A percentile compares a stretch with the other conserved stretches of the same genome.
These are phyloP conservation scores for Spodoptera picta DNA, from an alignment of 2,888 invertebrate genomes.

Conservation along the genomic window DNA sequence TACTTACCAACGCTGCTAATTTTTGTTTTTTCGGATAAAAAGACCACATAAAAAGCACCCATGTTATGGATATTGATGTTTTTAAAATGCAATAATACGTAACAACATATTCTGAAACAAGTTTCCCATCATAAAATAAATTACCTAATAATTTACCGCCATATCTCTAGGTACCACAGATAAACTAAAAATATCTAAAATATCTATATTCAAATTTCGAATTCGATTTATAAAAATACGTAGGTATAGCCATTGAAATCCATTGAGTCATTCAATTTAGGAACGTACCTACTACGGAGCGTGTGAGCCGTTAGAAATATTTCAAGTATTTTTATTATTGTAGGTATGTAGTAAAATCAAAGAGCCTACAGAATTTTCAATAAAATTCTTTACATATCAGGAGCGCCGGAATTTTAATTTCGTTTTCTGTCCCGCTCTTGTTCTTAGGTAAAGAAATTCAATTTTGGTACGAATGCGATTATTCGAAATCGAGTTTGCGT, in stretches of 20 bases:
- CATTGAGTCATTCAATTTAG: conserved; percentile 21
- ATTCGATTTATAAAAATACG: conserved; percentile 19
- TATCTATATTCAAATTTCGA: not conserved
- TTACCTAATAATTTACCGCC: not conserved
- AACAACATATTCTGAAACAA: not conserved
- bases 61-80: too few species aligned
- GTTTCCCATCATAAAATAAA: not conserved
- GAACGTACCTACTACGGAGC: conserved; percentile 12
- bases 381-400: conserved; percentile 34
- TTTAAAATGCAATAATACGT: not conserved
- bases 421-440: conserved; percentile 24
- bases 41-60: not conserved
- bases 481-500: conserved; percentile 16
- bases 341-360: conserved; percentile 19
- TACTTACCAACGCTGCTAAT: not conserved
- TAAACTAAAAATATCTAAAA: not conserved
- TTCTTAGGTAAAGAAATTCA: conserved; percentile 32
- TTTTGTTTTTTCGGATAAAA: conserved; percentile 2
- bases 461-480: conserved; percentile 29
- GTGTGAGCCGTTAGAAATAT: conserved; percentile 13
- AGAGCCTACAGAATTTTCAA: conserved; percentile 24
- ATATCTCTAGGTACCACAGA: not conserved
- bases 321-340: conserved; percentile 31
- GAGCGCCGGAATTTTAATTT: conserved; percentile 44
- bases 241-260: conserved; percentile 6